Evolutionary conservation across 1,140 invertebrate genomes (phyloP), one percentile per base, ranked within the genome.

Genomic region (Drosophila persimilis): DNA sequence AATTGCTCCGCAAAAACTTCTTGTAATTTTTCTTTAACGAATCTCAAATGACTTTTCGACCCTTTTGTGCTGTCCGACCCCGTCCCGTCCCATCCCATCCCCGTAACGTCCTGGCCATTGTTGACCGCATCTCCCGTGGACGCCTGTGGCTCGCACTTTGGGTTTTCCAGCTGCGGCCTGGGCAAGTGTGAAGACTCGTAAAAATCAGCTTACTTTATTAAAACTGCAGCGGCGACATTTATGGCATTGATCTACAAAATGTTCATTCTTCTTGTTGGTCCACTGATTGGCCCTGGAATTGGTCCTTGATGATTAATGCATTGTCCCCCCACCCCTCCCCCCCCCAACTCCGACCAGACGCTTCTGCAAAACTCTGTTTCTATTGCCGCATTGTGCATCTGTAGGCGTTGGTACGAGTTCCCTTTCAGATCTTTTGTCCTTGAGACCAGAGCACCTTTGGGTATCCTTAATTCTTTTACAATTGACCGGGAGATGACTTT

Each of bases 1-100:
- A 88, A 88, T 88, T 89, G 83, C 79, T 83, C 72, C 84, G 81
- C 77, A 78, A 64, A 80, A 83, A 88, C 81, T 77, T 79, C 65
- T 50, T 79, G 78, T 88, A 89, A 88, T 88, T 89, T 86, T 76
- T 67, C 81, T 78, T 86, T 78, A 86, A 86, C 83, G 74, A 74
- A 81, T 78, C 74, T 86, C 75, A 77, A 88, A 86, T 86, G 81
- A 86, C 81, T 83, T 61, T 65, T 53, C 48, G 58, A 76, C 80
- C 80, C 57, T 52, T 62, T 73, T 64, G 64, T 69, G 26, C 51
- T 45, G 5, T n/a, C 45, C 20, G 17, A 26, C 24, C 24, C 24
- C 24, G 24, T 0, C 0, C 24, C 24, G 24, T 5, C 2, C 2
- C 3, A 52, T 69, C 35, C 51, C 31, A 15, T 15, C 15, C 15